Percentiles rank a stretch among this genome's conserved stretches.
Conservation (phyloP, 2,797 vertebrate species). For the Tenualosa ilisha region DNA sequence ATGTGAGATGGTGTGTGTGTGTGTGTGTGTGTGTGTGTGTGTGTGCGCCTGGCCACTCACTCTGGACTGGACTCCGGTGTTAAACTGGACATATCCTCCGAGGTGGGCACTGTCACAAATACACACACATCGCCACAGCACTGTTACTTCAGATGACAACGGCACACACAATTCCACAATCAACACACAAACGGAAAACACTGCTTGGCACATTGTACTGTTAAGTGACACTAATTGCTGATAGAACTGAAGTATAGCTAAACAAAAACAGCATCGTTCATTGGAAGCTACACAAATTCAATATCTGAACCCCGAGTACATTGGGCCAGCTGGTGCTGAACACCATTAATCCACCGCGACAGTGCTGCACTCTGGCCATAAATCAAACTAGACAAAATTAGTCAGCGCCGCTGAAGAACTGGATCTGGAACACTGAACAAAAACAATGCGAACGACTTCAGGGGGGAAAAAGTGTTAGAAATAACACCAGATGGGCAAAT, state of each 20-base stretch:
- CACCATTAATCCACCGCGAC: neutral
- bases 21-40: conserved; percentile 33
- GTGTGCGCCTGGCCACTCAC: conserved; percentile 74
- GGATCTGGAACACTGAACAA: conserved; percentile 15
- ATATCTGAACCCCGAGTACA: neutral
- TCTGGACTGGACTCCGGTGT: conserved; percentile 93
- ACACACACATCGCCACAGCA: neutral
- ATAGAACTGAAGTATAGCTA: neutral
- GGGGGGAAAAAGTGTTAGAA: neutral
- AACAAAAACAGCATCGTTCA: neutral
- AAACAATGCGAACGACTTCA: neutral
- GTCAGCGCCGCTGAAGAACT: neutral
- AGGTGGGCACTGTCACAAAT: conserved; percentile 80
- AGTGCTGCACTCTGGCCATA: neutral
- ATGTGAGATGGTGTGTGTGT: conserved; percentile 44
- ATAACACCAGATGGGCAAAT: neutral
- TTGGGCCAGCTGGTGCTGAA: neutral
- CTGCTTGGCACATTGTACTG: neutral
- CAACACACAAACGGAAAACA: neutral
- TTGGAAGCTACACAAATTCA: neutral
- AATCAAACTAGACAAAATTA: neutral
- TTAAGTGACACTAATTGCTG: neutral
- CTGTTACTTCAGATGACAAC: neutral
- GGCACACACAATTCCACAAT: neutral
- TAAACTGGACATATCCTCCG: conserved; percentile 93